phyloP scores from a whole-genome alignment of 2,888 invertebrate genomes.

The Hydriomena furcata region DNA sequence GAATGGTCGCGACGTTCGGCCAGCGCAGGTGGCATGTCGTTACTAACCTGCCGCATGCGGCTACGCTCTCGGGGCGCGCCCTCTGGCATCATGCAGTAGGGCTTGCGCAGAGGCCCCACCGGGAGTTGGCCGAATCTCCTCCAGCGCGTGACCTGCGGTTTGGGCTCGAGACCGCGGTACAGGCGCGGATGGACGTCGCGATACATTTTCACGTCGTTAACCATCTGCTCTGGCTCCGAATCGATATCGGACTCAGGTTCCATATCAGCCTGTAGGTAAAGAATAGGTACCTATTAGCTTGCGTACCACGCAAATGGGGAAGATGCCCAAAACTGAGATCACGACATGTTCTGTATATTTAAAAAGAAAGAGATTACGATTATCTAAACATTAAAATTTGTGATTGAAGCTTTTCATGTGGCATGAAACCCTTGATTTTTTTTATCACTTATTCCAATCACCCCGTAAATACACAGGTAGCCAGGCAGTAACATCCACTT shows the following conservation, averaged over 20 bases:
- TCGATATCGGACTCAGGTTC: constrained; percentile 44
- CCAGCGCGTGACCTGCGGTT: constrained; percentile 4
- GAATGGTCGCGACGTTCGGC: no score
- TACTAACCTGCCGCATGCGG: neutral
- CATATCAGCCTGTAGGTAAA: constrained; percentile 46
- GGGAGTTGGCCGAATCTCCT: constrained; percentile 6
- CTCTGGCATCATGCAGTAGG: neutral
- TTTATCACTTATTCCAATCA: no score
- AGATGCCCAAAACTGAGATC: no score
- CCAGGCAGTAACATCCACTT: no score
- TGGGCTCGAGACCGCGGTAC: constrained; percentile 4
- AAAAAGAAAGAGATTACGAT: no score
- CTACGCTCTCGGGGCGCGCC: neutral
- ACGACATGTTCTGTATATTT: no score
- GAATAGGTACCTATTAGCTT: neutral
- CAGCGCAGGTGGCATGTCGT: constrained; percentile 3
- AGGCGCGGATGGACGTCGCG: constrained; percentile 8
- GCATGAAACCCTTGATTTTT: no score
- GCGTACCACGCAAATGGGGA: no score
- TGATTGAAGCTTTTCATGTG: no score
- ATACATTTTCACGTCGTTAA: constrained; percentile 5
- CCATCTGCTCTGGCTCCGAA: constrained; percentile 15
- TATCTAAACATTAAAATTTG: no score
- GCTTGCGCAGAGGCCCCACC: constrained; percentile 15
- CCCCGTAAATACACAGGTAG: no score